These are phyloP conservation scores for Clinocottus analis DNA, from an alignment of 2,113 vertebrate species.

Conservation along the genomic window DNA sequence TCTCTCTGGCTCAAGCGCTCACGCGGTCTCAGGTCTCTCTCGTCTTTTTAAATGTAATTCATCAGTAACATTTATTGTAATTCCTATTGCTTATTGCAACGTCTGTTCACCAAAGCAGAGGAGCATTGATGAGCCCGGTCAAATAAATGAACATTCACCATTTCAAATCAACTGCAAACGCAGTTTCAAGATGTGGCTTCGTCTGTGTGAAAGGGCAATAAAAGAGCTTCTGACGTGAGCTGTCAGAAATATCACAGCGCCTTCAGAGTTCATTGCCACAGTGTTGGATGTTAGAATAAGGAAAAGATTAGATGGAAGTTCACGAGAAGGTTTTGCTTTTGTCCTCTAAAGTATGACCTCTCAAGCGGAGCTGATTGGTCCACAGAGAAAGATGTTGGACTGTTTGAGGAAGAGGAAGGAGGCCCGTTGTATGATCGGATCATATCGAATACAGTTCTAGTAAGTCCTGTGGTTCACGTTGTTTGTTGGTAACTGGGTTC, in stretches of 20 bases:
- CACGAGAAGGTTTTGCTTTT: not conserved
- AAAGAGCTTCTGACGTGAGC: not conserved
- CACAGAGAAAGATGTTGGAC: not conserved
- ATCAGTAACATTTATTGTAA: not conserved
- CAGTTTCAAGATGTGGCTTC: slow-evolving; percentile 4
- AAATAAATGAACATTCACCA: not conserved
- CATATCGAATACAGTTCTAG: not conserved
- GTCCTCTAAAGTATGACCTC: not conserved
- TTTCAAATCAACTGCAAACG: not conserved
- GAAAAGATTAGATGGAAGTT: not conserved
- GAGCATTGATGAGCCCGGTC: slow-evolving; percentile 1
- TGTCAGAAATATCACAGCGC: not conserved
- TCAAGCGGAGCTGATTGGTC: not conserved
- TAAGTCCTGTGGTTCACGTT: too few relatives aligned
- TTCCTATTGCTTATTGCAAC: not conserved
- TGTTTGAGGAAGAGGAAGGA: not conserved
- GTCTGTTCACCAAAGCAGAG: slow-evolving; percentile 17
- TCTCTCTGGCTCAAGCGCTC: slow-evolving; percentile 1
- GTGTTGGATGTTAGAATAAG: not conserved
- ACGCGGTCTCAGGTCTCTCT: slow-evolving; percentile 42
- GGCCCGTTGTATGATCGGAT: not conserved
- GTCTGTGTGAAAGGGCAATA: not conserved
- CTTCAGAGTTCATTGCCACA: not conserved
- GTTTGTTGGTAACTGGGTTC: too few relatives aligned
- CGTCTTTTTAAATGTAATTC: not conserved